These are phyloP conservation scores for Akabosia matsudoensis DNA, from an alignment of 1,140 invertebrate genomes.

Conservation along the genomic window DNA sequence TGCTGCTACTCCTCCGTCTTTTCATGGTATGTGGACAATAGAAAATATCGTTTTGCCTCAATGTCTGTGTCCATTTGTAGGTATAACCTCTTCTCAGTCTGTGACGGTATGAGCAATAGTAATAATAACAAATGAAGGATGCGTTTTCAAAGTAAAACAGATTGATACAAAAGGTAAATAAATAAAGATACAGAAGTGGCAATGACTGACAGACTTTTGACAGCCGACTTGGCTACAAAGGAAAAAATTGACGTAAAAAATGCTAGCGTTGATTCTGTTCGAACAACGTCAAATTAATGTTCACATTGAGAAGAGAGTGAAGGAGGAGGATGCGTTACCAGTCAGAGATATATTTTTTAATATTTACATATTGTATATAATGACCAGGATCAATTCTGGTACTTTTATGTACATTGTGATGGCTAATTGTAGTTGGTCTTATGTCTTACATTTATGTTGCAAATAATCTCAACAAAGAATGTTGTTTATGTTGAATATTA, in stretches of 20 bases:
- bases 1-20: not conserved
- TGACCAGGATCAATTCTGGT: no score
- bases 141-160: constrained; percentile 9
- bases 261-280: constrained; percentile 3
- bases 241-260: not conserved
- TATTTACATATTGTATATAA: no score
- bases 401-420: no score
- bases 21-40: not conserved
- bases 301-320: not conserved
- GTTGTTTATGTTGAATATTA: no score
- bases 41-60: not conserved
- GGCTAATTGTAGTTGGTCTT: no score
- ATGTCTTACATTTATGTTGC: no score
- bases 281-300: constrained; percentile 17
- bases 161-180: constrained; percentile 24
- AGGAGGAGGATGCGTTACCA: not conserved
- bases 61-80: not conserved
- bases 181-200: constrained; percentile 12
- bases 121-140: not conserved
- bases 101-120: not conserved
- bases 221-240: constrained; percentile 4
- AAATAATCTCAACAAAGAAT: no score
- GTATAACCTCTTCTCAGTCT: no score
- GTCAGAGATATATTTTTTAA: not conserved
- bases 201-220: constrained; percentile 17